phyloP scores from a whole-genome alignment of 1,140 invertebrate genomes.

The Pogonognathellus flavescens region DNA sequence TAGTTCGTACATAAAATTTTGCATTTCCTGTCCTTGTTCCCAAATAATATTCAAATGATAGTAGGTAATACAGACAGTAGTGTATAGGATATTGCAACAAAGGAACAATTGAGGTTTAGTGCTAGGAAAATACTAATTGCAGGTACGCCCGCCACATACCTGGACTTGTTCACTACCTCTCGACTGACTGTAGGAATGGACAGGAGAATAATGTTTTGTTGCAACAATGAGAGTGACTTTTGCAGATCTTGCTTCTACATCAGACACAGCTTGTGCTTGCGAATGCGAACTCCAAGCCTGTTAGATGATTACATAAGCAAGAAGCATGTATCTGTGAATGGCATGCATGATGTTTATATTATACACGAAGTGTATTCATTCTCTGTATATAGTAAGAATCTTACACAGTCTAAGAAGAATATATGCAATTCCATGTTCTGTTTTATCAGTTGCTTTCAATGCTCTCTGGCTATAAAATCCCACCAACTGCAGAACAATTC shows the following conservation, averaged over 20 bases:
- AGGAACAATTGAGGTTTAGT: constrained; percentile 11
- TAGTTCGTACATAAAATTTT: neutral
- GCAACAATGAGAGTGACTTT: constrained; percentile 27
- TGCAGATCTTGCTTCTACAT: constrained; percentile 20
- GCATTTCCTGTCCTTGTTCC: constrained; percentile 41
- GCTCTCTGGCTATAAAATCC: neutral
- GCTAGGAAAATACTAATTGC: constrained; percentile 21
- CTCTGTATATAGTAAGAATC: too few species aligned
- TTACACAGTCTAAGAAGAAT: neutral
- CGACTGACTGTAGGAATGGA: neutral
- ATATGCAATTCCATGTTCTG: constrained; percentile 27
- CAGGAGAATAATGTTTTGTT: constrained; percentile 1
- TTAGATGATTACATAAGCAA: constrained; percentile 1
- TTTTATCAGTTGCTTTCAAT: neutral
- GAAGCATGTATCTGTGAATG: constrained; percentile 16
- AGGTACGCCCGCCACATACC: constrained; percentile 32
- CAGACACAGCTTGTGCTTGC: neutral
- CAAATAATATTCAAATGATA: constrained; percentile 8
- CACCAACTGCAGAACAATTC: neutral
- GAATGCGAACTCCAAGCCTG: neutral
- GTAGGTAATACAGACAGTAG: constrained; percentile 13
- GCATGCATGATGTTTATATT: neutral
- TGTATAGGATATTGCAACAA: constrained; percentile 2
- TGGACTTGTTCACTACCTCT: constrained; percentile 5
- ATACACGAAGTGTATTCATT: neutral